Conservation (phyloP, 2,113 vertebrate species). For the human (Homo sapiens) region GRCh38 chr17:43438501-43439000, state of each 20-base stretch:
- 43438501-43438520: too few species aligned
- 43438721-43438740: background rate
- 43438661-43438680: too few species aligned
- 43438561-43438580: too few species aligned
- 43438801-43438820: background rate
- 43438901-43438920: background rate
- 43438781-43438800: background rate
- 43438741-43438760: background rate
- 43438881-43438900: background rate
- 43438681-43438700: background rate
- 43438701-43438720: background rate
- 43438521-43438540: too few species aligned
- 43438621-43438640: too few species aligned
- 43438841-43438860: background rate
- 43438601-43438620: too few species aligned
- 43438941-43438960: background rate
- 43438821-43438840: background rate
- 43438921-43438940: background rate
- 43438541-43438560: too few species aligned
- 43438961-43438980: background rate
- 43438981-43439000: background rate
- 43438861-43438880: background rate
- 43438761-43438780: background rate
- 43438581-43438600: too few species aligned
- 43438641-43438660: too few species aligned